Conservation (phyloP, 1,140 invertebrate genomes). For the Leptestheria dahalacensis region DNA sequence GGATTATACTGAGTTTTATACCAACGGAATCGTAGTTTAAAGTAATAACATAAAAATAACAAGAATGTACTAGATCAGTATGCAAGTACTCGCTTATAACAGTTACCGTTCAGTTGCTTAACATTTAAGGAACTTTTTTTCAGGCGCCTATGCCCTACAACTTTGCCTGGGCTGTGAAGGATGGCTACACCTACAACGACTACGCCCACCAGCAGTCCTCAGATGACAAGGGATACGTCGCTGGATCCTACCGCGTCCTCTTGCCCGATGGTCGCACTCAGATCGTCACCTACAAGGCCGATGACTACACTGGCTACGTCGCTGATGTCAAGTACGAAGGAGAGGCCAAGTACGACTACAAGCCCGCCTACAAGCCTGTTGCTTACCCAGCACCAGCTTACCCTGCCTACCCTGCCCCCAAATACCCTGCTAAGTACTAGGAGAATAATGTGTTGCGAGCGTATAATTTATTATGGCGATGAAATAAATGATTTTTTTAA, state of each 20-base stretch:
- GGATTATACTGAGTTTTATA: no score
- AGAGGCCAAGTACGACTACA: neutral
- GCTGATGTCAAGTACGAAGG: slow-evolving; percentile 60
- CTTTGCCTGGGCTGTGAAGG: slow-evolving; percentile 54
- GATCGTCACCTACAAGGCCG: slow-evolving; percentile 57
- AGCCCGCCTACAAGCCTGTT: no score
- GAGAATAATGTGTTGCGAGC: neutral
- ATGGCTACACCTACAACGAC: slow-evolving; percentile 47
- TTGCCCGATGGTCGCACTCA: slow-evolving; percentile 59
- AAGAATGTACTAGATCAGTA: no score
- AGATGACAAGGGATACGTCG: slow-evolving; percentile 39
- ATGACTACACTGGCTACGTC: slow-evolving; percentile 58
- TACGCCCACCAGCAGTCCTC: slow-evolving; percentile 52
- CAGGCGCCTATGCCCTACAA: slow-evolving; percentile 38
- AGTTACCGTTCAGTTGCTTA: no score
- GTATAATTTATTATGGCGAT: neutral
- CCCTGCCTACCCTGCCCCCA: neutral
- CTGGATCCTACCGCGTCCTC: slow-evolving; percentile 52
- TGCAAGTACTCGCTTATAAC: neutral
- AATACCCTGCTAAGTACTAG: neutral
- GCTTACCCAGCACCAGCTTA: neutral
- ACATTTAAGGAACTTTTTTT: slow-evolving; percentile 57
- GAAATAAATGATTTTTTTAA: no score
- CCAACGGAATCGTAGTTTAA: no score
- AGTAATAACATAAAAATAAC: neutral